Conservation (phyloP, 2,888 invertebrate genomes). For the Toxonevra muliebris region DNA sequence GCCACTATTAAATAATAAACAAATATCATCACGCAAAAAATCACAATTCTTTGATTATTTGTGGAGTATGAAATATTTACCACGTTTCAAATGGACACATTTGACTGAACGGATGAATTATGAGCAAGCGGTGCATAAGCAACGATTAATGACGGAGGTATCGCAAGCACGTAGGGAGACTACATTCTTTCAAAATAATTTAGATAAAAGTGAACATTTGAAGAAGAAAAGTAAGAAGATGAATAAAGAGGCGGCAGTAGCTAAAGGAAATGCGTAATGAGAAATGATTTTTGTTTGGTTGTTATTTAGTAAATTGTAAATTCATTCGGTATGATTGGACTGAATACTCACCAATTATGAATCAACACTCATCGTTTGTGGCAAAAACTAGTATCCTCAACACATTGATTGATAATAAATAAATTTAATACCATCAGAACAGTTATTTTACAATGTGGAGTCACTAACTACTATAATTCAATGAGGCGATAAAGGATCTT, state of each 20-base stretch:
- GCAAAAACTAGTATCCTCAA: too few relatives aligned
- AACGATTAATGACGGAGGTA: slow-evolving; percentile 86
- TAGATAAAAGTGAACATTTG: slow-evolving; percentile 79
- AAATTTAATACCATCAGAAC: too few relatives aligned
- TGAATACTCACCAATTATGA: too few relatives aligned
- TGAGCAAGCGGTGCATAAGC: slow-evolving; percentile 88
- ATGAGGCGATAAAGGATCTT: too few relatives aligned
- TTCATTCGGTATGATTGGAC: too few relatives aligned
- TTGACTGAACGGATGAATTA: slow-evolving; percentile 92
- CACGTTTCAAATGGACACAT: slow-evolving; percentile 96
- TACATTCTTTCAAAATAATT: slow-evolving; percentile 83
- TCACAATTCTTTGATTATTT: slow-evolving; percentile 88
- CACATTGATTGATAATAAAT: too few relatives aligned
- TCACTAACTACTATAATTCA: too few relatives aligned
- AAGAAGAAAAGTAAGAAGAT: slow-evolving; percentile 62
- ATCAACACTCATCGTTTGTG: too few relatives aligned
- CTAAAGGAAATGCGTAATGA: slow-evolving; percentile 11
- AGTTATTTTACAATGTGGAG: too few relatives aligned
- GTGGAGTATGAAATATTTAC: slow-evolving; percentile 97
- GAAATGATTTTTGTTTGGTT: too few relatives aligned
- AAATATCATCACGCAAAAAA: slow-evolving; percentile 84
- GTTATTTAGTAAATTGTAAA: too few relatives aligned
- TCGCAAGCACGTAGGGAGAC: slow-evolving; percentile 92
- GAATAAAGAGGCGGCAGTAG: slow-evolving; percentile 43
- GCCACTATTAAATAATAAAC: slow-evolving; percentile 81